Evolutionary conservation across 2,113 vertebrate species (phyloP).

Genomic region (Pyxicephalus adspersus): DNA sequence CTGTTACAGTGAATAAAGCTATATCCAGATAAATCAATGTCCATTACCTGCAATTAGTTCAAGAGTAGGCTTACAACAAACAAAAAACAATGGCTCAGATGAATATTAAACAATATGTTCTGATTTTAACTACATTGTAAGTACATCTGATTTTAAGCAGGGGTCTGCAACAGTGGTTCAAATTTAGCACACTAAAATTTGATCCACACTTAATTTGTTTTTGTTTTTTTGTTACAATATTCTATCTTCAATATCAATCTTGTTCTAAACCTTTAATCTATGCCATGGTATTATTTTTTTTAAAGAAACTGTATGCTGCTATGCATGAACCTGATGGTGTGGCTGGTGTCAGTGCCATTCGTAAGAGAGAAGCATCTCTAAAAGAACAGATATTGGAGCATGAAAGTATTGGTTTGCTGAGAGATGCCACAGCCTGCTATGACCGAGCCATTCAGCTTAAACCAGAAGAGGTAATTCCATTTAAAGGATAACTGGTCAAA

Average conservation of each 20-base stretch:
- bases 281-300: constrained; percentile 51
- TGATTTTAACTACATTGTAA: no score
- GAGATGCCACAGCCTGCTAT: constrained; percentile 96
- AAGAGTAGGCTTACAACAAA: no score
- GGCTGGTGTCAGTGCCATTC: constrained; percentile 90
- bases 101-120: no score
- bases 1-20: no score
- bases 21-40: no score
- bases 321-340: constrained; percentile 98
- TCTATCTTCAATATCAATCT: no score
- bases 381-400: constrained; percentile 97
- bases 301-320: constrained; percentile 87
- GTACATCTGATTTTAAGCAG: no score
- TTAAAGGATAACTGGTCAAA: background rate
- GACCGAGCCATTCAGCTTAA: constrained; percentile 95
- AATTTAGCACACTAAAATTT: no score
- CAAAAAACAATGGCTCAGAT: no score
- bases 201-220: background rate
- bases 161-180: no score
- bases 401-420: constrained; percentile 92
- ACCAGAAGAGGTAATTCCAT: constrained; percentile 84
- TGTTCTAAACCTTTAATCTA: background rate
- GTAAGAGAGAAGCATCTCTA: constrained; percentile 91
- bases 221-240: constrained; percentile 37
- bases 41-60: no score